Evolutionary conservation across 1,140 invertebrate genomes (phyloP), one percentile per base, ranked within the genome.

Genomic region (Mylabris phalerata): DNA sequence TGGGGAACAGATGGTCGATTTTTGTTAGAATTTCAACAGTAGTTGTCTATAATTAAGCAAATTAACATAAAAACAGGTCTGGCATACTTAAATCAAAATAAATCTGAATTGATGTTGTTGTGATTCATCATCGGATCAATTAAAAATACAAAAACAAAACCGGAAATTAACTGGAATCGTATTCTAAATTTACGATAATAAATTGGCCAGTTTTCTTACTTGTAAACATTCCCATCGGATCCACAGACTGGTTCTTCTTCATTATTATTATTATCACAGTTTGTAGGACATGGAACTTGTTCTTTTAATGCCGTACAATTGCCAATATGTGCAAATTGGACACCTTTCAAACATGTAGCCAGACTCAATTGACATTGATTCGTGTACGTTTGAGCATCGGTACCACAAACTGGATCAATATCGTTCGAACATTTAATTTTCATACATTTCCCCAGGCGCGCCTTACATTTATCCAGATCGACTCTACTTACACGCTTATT

Each of bases 171-270:
- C 32, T 32, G 32, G 32, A 32, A 32, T 32, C 32, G 4, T 32
- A 32, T 32, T 5, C 7, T 32, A 32, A 32, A 32, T 5, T 5
- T 32, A 5, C 7, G 7, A 32, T 5, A 32, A 32, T 32, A 32
- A 32, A 32, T 32, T 32, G 7, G 4, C 32, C 32, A 32, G 7
- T 32, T 19, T n/a, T 48, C 73, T 74, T 82, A 93, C 83, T 81
- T 84, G 75, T 96, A 97, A 59, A 92, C 91, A 69, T 92, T 92
- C 64, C 92, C 90, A 72, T 97, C 90, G 40, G 88, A 93, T 39
- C 90, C 93, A 75, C 93, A 98, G 56, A 91, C 85, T 9, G 89
- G 89, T 71, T 90, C 83, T 63, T 81, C 79, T 51, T 78, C 77
- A 50, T 88, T 77, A 48, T 82, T 79, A n/a, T 80, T 80, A 45